Percentiles rank a stretch among this genome's conserved stretches.
Evolutionary conservation across 1,140 invertebrate species (phyloP).

Genomic region (Oscheius sp.): DNA sequence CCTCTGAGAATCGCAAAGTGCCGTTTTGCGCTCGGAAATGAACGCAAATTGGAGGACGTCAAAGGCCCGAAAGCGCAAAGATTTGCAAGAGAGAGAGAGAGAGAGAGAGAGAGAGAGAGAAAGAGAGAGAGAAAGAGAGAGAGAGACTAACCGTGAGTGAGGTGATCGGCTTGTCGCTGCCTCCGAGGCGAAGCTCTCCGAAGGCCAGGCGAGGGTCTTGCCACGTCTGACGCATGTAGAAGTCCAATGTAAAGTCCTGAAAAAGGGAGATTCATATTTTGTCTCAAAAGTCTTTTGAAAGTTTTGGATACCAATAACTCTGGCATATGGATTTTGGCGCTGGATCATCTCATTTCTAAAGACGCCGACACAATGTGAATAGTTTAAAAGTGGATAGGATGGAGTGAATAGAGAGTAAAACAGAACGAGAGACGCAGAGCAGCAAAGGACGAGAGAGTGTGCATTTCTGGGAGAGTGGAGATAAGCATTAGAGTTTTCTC

Average conservation of each 20-base stretch:
- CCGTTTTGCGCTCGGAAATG: conserved; percentile 2
- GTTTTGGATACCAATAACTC: no score
- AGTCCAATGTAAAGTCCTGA: conserved; percentile 95
- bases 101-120: not conserved
- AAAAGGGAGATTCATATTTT: no score
- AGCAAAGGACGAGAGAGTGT: no score
- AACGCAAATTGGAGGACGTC: not conserved
- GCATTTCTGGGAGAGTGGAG: no score
- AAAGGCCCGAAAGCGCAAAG: conserved; percentile 39
- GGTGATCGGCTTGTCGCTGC: conserved; percentile 72
- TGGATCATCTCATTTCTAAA: no score
- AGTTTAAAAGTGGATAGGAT: no score
- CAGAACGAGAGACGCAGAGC: no score
- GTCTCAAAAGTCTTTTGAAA: no score
- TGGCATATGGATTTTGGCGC: no score
- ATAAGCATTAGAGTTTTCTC: no score
- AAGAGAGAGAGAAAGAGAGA: not conserved
- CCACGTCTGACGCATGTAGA: conserved; percentile 98
- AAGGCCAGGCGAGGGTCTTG: conserved; percentile 88
- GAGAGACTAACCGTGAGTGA: conserved; percentile 41
- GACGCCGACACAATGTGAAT: no score
- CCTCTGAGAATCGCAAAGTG: not conserved
- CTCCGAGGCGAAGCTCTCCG: conserved; percentile 75
- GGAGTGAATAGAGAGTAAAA: no score
- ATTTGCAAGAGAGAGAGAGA: not conserved